Evolutionary conservation across 2,113 vertebrate genomes (phyloP).

Genomic region (Syngnathus floridae): DNA sequence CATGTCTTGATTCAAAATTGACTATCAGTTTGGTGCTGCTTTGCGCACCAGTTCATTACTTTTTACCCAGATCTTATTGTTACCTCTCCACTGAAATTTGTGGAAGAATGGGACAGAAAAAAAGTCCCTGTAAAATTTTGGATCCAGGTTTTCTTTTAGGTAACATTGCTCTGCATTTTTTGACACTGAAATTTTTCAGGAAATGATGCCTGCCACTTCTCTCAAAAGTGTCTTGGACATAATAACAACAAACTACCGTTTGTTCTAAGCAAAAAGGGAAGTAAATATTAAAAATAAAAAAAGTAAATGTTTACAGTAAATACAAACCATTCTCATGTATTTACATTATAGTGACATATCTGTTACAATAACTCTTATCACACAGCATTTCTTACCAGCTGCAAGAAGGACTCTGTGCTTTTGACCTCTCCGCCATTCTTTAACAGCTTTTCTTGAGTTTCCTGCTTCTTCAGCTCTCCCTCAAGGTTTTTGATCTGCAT

Average conservation of each 20-base stretch:
- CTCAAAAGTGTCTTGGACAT: neutral
- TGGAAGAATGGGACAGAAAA: too few relatives aligned
- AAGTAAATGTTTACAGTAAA: too few relatives aligned
- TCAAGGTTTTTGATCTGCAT: constrained; percentile 75
- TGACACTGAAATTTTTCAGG: neutral
- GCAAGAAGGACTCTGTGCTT: constrained; percentile 44
- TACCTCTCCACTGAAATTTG: too few relatives aligned
- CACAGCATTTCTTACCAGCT: constrained; percentile 47
- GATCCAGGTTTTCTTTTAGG: neutral
- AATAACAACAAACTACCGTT: neutral
- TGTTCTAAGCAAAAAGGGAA: too few relatives aligned
- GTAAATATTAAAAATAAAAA: too few relatives aligned
- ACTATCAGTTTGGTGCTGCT: neutral
- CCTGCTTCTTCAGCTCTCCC: constrained; percentile 64
- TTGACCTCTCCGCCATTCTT: constrained; percentile 52
- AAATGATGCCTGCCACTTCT: too few relatives aligned
- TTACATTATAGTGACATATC: too few relatives aligned
- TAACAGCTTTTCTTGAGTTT: constrained; percentile 37
- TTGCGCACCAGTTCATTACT: neutral
- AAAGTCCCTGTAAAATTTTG: neutral
- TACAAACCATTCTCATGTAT: too few relatives aligned
- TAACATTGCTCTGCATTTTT: neutral
- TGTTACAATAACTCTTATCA: neutral
- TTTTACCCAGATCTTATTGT: too few relatives aligned
- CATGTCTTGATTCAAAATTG: neutral